Evolutionary conservation across 2,888 invertebrate genomes (phyloP), one percentile per base, ranked within the genome.

Genomic region (Melieria omissa): DNA sequence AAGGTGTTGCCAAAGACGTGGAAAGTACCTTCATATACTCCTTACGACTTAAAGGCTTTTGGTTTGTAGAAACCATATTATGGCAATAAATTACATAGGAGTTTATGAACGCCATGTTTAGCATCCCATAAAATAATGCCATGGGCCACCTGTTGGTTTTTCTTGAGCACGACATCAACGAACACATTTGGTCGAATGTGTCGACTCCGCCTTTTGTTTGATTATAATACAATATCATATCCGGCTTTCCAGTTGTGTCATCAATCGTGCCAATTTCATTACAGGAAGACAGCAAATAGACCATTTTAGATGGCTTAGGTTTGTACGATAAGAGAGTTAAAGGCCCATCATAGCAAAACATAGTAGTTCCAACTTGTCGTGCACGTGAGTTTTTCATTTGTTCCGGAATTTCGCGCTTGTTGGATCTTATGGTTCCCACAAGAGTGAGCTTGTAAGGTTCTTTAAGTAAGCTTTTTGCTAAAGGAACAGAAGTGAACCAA

Each of bases 41-140:
- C 57, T 58, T 65, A 52, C 72, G 72, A 63, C 42, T 67, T 58
- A 72, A 68, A 41, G 72, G 68, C 49, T 68, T 71, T 65, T 71
- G 41, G 52, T 68, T 58, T 62, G 44, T 52, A 63, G 63, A 46
- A 29, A 58, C 41, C 67, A 63, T 66, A 52, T 72, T 72, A 58
- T 62, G 55, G 63, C 66, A 67, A 63, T 67, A 67, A 45, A 58
- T 67, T 46, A 58, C 67, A 52, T 67, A 72, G 47, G 72, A 64
- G 72, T 72, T 72, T 55, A 72, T 57, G 58, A 72, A 72, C 41
- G 63, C 46, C 44, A 67, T 72, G 47, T 72, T 67, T 58, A 68
- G 58, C 71, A 71, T 71, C 12, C 65, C 65, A 71, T 65, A 71
- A 71, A 71, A 71, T 57, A 72, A 16, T 72, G 64, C 68, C 72